Percentiles rank a stretch among this genome's conserved stretches.
Evolutionary conservation across 2,888 invertebrate species (phyloP).

Genomic region (Acrocyrtus sp.): DNA sequence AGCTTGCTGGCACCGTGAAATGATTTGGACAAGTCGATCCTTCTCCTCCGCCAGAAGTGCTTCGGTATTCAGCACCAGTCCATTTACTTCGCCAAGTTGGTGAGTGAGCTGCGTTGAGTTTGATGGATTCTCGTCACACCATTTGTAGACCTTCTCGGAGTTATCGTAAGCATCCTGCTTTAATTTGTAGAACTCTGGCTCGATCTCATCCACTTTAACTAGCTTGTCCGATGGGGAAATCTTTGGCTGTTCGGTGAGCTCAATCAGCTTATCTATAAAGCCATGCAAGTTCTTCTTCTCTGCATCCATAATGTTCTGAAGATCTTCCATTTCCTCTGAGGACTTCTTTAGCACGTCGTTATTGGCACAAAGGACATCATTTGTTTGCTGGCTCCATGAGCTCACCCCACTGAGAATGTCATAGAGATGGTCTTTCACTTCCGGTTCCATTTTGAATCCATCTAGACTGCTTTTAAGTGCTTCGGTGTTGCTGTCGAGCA

Average conservation of each 20-base stretch:
- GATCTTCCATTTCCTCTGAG: slow-evolving; percentile 19
- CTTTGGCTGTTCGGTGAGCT: slow-evolving; percentile 15
- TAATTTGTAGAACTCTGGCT: slow-evolving; percentile 65
- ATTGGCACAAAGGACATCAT: slow-evolving; percentile 9
- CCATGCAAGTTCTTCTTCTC: slow-evolving; percentile 77
- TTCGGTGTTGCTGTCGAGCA: slow-evolving; percentile 38
- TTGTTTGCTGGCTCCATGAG: slow-evolving; percentile 25
- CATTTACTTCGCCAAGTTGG: slow-evolving; percentile 71
- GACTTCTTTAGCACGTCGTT: slow-evolving; percentile 20
- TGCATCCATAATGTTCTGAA: slow-evolving; percentile 40
- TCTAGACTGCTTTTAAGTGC: slow-evolving; percentile 26
- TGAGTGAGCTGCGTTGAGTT: slow-evolving; percentile 30
- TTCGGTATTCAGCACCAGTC: slow-evolving; percentile 69
- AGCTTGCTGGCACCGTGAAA: slow-evolving; percentile 83
- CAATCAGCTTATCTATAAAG: slow-evolving; percentile 72
- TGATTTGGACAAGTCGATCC: slow-evolving; percentile 79
- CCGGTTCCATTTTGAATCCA: slow-evolving; percentile 30
- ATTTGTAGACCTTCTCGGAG: slow-evolving; percentile 53
- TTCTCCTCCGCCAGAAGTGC: slow-evolving; percentile 77
- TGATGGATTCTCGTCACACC: slow-evolving; percentile 55
- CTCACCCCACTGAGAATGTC: slow-evolving; percentile 27
- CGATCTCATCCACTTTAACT: slow-evolving; percentile 76
- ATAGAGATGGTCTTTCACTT: slow-evolving; percentile 37
- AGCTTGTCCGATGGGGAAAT: slow-evolving; percentile 65
- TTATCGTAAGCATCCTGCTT: slow-evolving; percentile 56